Conservation (phyloP, 1,140 invertebrate species). For the Scaptomyza pallida region DNA sequence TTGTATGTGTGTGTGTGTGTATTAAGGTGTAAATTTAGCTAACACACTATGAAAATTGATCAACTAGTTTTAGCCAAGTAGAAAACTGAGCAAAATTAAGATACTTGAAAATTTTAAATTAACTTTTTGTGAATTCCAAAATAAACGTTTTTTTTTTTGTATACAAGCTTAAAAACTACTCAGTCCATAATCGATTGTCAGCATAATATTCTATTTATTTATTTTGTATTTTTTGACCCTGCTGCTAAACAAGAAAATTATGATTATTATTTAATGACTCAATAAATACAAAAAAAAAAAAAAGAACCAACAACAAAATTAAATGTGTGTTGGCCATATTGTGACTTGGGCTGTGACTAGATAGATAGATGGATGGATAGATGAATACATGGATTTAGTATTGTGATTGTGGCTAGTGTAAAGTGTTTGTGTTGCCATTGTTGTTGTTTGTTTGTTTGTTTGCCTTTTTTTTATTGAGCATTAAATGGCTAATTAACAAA, state of each 20-base stretch:
- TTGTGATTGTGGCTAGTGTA: constrained; percentile 35
- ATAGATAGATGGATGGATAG: no score
- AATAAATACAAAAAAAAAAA: constrained; percentile 62
- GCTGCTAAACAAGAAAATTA: constrained; percentile 62
- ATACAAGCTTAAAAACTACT: neutral
- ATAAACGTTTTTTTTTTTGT: no score
- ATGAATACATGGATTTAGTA: no score
- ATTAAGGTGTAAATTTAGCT: constrained; percentile 1
- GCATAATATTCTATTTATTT: neutral
- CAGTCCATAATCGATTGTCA: neutral
- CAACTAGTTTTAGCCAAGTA: neutral
- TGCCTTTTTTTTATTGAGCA: constrained; percentile 57
- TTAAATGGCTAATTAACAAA: constrained; percentile 78
- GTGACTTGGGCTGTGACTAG: constrained; percentile 22
- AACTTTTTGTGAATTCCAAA: no score
- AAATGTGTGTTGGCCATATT: constrained; percentile 36
- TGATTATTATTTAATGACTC: constrained; percentile 77
- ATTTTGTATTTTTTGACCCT: no score
- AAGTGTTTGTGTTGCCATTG: constrained; percentile 33
- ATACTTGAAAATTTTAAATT: no score
- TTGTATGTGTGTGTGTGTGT: neutral
- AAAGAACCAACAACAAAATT: no score
- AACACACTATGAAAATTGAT: neutral
- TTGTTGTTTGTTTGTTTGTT: neutral
- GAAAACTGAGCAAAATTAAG: neutral